phyloP scores from a whole-genome alignment of 1,140 invertebrate species.

The Scaptomyza montana region DNA sequence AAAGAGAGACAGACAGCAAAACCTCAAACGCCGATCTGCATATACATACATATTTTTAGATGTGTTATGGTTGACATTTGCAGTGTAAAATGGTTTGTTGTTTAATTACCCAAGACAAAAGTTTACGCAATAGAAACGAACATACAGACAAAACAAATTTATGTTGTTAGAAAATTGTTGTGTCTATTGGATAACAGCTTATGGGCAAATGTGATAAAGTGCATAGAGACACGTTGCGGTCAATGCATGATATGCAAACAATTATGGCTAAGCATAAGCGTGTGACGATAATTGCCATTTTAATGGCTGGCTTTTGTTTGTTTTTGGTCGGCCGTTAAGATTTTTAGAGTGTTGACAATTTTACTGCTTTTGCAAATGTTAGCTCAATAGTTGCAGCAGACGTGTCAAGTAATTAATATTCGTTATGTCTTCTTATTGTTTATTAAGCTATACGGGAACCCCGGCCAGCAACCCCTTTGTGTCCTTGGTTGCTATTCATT shows the following conservation, averaged over 20 bases:
- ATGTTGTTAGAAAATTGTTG: conserved; percentile 12
- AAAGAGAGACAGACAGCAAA: background rate
- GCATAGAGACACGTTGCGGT: conserved; percentile 34
- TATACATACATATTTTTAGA: background rate
- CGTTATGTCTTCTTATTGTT: too few relatives aligned
- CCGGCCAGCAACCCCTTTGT: too few relatives aligned
- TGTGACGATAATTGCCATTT: conserved; percentile 40
- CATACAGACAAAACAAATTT: background rate
- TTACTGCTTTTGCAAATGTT: conserved; percentile 6
- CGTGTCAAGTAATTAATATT: too few relatives aligned
- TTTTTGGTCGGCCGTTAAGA: conserved; percentile 13
- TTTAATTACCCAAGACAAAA: conserved; percentile 27
- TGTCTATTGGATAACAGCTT: conserved; percentile 17
- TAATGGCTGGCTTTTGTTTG: conserved; percentile 30
- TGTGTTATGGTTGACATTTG: conserved; percentile 6
- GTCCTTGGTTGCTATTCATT: too few relatives aligned
- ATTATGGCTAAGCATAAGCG: conserved; percentile 26
- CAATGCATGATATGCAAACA: conserved; percentile 68
- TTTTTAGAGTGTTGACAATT: conserved; percentile 23
- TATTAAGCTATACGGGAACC: too few relatives aligned
- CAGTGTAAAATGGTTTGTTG: conserved; percentile 12
- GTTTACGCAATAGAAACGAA: conserved; percentile 9
- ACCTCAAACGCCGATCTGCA: conserved; percentile 14
- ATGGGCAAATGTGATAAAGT: background rate
- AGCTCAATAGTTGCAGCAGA: background rate